Evolutionary conservation across 2,888 invertebrate genomes (phyloP).

Genomic region (Caenorhabditis panamensis): DNA sequence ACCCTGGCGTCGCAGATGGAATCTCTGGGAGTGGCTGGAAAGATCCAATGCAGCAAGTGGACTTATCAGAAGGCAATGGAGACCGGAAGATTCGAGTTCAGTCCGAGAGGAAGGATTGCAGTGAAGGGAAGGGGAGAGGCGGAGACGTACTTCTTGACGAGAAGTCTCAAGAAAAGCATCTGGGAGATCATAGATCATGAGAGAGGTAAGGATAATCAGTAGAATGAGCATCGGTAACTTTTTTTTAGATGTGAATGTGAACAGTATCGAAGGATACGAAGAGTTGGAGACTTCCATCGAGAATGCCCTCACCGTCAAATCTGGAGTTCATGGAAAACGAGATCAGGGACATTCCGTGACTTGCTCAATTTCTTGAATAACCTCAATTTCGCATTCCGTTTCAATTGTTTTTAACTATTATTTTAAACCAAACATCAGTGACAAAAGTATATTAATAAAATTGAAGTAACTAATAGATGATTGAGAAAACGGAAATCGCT

Average conservation of each 20-base stretch:
- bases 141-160: slow-evolving; percentile 74
- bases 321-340: neutral
- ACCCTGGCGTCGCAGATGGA: slow-evolving; percentile 75
- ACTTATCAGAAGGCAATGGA: slow-evolving; percentile 64
- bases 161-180: slow-evolving; percentile 76
- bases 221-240: neutral
- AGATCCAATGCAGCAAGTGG: slow-evolving; percentile 73
- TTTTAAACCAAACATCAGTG: too few relatives aligned
- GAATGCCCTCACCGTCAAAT: slow-evolving; percentile 13
- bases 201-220: slow-evolving; percentile 63
- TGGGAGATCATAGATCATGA: slow-evolving; percentile 77
- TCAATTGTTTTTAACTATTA: too few relatives aligned
- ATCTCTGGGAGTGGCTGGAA: slow-evolving; percentile 68
- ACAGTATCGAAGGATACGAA: slow-evolving; percentile 78
- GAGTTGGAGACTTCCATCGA: slow-evolving; percentile 68
- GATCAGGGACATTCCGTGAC: slow-evolving; percentile 20
- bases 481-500: too few relatives aligned
- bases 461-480: too few relatives aligned
- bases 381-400: neutral
- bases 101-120: slow-evolving; percentile 68
- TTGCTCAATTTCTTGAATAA: slow-evolving; percentile 38
- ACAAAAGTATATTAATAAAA: too few relatives aligned
- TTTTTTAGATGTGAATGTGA: slow-evolving; percentile 73
- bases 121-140: slow-evolving; percentile 75
- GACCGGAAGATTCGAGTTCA: slow-evolving; percentile 77